phyloP scores from a whole-genome alignment of 2,888 invertebrate species.

The Galerucella nymphaeae region DNA sequence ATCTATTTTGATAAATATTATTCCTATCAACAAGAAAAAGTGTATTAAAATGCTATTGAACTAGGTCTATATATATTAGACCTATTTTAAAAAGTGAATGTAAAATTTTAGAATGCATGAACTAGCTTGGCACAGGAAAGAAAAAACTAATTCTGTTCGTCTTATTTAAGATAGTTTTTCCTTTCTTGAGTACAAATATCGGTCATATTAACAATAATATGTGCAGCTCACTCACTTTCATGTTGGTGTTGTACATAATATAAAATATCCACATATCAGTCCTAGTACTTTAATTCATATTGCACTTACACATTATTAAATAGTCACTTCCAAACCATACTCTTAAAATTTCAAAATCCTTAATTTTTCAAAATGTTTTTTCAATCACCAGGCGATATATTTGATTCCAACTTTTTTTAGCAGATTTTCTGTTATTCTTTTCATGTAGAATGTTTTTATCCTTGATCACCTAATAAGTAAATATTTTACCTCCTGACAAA shows the following conservation, averaged over 20 bases:
- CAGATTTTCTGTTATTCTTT: no score
- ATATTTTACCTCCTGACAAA: no score
- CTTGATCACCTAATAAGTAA: no score
- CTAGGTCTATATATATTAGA: constrained; percentile 17
- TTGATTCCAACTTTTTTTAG: no score
- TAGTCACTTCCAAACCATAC: no score
- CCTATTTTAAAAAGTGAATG: constrained; percentile 16
- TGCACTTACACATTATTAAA: no score
- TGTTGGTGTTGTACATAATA: neutral
- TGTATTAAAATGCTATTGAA: constrained; percentile 28
- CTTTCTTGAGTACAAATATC: constrained; percentile 23
- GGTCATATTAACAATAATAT: constrained; percentile 26
- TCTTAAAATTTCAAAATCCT: no score
- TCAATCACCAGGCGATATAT: no score
- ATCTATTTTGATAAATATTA: constrained; percentile 50
- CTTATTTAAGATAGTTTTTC: constrained; percentile 1
- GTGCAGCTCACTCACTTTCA: neutral
- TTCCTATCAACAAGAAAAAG: constrained; percentile 33
- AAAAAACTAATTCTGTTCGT: neutral
- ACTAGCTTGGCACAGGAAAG: constrained; percentile 18
- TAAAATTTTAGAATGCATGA: constrained; percentile 27
- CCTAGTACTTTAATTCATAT: no score
- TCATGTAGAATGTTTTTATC: no score
- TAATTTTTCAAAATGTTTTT: no score
- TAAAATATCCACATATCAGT: neutral